Evolutionary conservation across 1,140 invertebrate species (phyloP), one percentile per base, ranked within the genome.

Genomic region (Drosophila sulfurigaster): DNA sequence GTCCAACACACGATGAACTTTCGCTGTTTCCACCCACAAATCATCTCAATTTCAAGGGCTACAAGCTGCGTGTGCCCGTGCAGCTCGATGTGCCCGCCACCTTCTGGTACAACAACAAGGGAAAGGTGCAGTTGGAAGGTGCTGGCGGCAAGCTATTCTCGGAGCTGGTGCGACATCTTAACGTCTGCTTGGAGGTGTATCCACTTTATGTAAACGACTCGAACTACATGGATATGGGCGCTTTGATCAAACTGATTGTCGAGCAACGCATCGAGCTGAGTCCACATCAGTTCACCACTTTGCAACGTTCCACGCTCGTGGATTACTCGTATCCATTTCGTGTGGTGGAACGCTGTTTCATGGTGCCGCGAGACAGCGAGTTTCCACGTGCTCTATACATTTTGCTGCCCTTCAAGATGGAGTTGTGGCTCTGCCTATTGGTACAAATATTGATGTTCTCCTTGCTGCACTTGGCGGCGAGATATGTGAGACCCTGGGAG

Each of bases 41-140:
- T 59, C 41, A 52, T 0, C 20, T 4, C 0, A 56, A 89, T 13
- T 77, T 85, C 1, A 51, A 62, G 25, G 85, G 85, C 35, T 89
- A 89, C 30, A 73, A 67, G 16, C 28, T 89, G 8, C 65, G 48
- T 0, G 5, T 89, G 32, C 81, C 86, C 4, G 81, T 90, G 1
- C 86, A 89, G 49, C 15, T 81, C 38, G 86, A 89, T 38, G 69
- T 85, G 1, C 85, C 85, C 1, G 46, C 79, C n/a, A 90, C 78
- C 0, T 89, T 89, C 32, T 90, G 81, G 86, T 90, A 68, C 43
- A 13, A 25, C 4, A 30, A 41, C 0, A 3, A 73, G 41, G 16
- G 1, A n/a, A 43, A 46, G 8, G 20, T 67, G 45, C 16, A 65
- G 5, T 13, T 90, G 48, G 78, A 79, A 1, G 85, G 85, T 5